Conservation (phyloP, 2,888 invertebrate genomes). For the Zeuzera pyrina region DNA sequence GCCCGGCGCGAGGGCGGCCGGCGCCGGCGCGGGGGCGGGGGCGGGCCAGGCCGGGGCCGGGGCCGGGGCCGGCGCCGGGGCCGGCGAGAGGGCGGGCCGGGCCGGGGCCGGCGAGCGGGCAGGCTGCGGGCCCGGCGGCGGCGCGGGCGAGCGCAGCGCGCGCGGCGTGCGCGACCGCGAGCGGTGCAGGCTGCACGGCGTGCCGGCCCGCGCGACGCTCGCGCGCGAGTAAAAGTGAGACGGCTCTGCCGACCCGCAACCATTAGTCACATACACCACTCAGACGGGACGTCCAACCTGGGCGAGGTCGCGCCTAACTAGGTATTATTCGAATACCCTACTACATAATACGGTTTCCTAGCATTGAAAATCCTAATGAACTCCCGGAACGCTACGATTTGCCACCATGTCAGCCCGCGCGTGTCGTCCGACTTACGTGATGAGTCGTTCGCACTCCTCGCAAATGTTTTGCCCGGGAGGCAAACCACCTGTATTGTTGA, state of each 20-base stretch:
- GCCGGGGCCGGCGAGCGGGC: conserved; percentile 24
- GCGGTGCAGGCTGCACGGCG: conserved; percentile 73
- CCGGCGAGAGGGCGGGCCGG: conserved; percentile 59
- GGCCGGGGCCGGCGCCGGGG: conserved; percentile 37
- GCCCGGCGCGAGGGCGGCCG: conserved; percentile 44
- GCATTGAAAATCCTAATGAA: too few relatives aligned
- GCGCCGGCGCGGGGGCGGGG: conserved; percentile 19
- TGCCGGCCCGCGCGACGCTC: conserved; percentile 82
- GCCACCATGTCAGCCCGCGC: conserved; percentile 77
- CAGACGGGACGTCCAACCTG: conserved; percentile 1
- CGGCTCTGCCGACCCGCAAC: conserved; percentile 62
- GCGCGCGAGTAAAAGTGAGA: conserved; percentile 82
- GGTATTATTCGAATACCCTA: too few relatives aligned
- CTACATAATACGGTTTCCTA: too few relatives aligned
- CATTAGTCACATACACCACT: conserved; percentile 27
- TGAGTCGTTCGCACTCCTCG: conserved; percentile 96
- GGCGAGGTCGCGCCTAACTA: too few relatives aligned
- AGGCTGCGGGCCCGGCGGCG: conserved; percentile 46
- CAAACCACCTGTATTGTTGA: conserved; percentile 80
- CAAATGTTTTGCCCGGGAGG: conserved; percentile 95
- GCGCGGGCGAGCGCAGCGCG: conserved; percentile 49
- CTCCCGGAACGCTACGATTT: conserved; percentile 65
- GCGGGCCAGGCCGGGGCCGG: conserved; percentile 19
- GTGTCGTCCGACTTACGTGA: conserved; percentile 90
- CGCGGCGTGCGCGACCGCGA: conserved; percentile 58